A percentile compares a stretch with the other conserved stretches of the same genome.
phyloP scores from a whole-genome alignment of 2,888 invertebrate genomes.

The Oscheius sp. region DNA sequence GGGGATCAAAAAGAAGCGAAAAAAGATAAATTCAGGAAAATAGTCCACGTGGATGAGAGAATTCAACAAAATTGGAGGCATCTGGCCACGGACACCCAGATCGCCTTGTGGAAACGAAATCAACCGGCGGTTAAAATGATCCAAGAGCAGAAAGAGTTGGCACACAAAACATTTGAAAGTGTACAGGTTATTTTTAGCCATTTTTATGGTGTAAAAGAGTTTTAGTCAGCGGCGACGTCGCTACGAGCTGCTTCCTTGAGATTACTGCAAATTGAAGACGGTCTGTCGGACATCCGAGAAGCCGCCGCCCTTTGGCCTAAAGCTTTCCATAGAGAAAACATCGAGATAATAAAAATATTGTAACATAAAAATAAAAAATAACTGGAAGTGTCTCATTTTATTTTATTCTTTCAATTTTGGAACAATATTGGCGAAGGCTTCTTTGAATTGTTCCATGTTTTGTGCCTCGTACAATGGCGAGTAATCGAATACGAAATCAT shows the following conservation, averaged over 20 bases:
- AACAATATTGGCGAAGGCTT: too few relatives aligned
- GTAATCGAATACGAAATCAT: too few relatives aligned
- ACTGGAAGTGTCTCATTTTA: too few relatives aligned
- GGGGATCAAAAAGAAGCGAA: not conserved
- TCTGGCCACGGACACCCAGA: slow-evolving; percentile 13
- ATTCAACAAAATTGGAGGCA: slow-evolving; percentile 25
- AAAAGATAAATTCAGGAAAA: slow-evolving; percentile 18
- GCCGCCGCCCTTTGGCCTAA: slow-evolving; percentile 6
- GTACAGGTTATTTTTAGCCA: slow-evolving; percentile 13
- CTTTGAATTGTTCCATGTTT: too few relatives aligned
- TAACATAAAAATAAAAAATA: too few relatives aligned
- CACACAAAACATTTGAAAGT: not conserved
- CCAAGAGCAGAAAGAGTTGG: slow-evolving; percentile 15
- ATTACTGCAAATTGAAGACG: slow-evolving; percentile 12
- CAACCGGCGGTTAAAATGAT: slow-evolving; percentile 14
- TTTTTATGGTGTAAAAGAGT: not conserved
- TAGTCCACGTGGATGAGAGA: slow-evolving; percentile 26
- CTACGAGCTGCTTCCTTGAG: not conserved
- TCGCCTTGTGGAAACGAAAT: slow-evolving; percentile 15
- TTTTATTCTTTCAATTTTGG: too few relatives aligned
- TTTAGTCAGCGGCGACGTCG: slow-evolving; percentile 23
- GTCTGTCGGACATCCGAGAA: slow-evolving; percentile 5
- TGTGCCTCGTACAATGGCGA: too few relatives aligned
- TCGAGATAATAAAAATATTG: slow-evolving; percentile 15
- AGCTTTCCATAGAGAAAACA: not conserved